Evolutionary conservation across 2,797 vertebrate genomes (phyloP).

Genomic region (Muscicapa striata): DNA sequence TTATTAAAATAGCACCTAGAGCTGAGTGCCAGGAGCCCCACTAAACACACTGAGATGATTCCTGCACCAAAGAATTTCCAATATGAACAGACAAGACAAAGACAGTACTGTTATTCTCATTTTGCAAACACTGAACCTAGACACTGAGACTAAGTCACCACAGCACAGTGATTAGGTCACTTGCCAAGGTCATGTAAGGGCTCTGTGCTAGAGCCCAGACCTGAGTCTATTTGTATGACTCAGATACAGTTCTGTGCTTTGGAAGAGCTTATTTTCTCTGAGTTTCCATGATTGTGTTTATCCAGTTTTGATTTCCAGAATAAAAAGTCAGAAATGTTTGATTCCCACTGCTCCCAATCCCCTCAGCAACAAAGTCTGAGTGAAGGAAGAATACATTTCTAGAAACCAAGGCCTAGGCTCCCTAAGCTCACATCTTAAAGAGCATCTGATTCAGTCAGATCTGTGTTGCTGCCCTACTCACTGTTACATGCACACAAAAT

Average conservation of each 20-base stretch:
- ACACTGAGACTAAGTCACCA: conserved; percentile 14
- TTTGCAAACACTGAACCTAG: conserved; percentile 21
- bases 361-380: not conserved
- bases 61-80: conserved; percentile 44
- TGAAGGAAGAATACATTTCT: not conserved
- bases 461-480: not conserved
- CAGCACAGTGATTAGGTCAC: not conserved
- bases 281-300: not conserved
- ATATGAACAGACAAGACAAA: conserved; percentile 55
- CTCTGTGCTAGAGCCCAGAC: not conserved
- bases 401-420: not conserved
- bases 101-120: conserved; percentile 40
- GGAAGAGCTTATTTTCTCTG: not conserved
- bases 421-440: not conserved
- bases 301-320: not conserved
- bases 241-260: not conserved
- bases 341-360: not conserved
- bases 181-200: conserved; percentile 29
- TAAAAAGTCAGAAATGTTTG: not conserved
- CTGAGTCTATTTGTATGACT: not conserved
- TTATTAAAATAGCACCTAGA: conserved; percentile 55
- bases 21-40: not conserved
- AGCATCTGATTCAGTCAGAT: not conserved
- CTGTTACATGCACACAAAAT: not conserved
- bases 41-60: conserved; percentile 30